Base-by-base conservation (phyloP, 2,888 invertebrate species). In the Tachina fera region DNA sequence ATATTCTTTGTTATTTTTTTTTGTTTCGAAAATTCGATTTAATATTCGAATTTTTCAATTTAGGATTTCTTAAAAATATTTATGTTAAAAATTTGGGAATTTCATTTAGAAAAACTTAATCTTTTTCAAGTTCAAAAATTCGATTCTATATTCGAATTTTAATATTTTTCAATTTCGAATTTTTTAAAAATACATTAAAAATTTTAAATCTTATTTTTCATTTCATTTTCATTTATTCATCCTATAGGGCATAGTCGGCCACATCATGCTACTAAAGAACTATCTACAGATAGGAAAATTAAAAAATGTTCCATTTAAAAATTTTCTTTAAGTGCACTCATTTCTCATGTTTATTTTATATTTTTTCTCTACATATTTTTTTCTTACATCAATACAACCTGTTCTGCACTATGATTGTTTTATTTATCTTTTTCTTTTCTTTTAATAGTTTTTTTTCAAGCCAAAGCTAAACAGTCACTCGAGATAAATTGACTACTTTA, bases 371-470 rank as follows among this genome's bases (percentile, higher is more conserved):
- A 41, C 41, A 41, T 45, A 45, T 45, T 47, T 60, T 67, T 72
- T 60, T 72, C n/a, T 60, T 72, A 31, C 61, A 9, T n/a, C 39
- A 60, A 49, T 49, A 43, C 41, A 56, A 79, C 72, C 67, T 68
- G 72, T 79, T 74, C 49, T 70, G 45, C 47, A 71, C n/a, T 63
- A 22, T 78, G 63, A 70, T 47, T 65, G 61, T 51, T 70, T 76
- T 11, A 68, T 51, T 53, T 41, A 53, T 51, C 56, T 63, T 53
- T 70, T 41, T 75, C 2, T 56, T 71, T 71, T 58, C 11, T 45
- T 14, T 41, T 39, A 49, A 47, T 13, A 58, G 4, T 60, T 58
- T 45, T 60, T 16, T 16, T 60, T 51, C 8, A 49, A 72, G 45
- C 11, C 19, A 45, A n/a, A 68, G n/a, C 14, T 51, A 14, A 14